Evolutionary conservation across 2,113 vertebrate species (phyloP), one percentile per base, ranked within the genome.

Genomic region (Planiliza haematocheilus): DNA sequence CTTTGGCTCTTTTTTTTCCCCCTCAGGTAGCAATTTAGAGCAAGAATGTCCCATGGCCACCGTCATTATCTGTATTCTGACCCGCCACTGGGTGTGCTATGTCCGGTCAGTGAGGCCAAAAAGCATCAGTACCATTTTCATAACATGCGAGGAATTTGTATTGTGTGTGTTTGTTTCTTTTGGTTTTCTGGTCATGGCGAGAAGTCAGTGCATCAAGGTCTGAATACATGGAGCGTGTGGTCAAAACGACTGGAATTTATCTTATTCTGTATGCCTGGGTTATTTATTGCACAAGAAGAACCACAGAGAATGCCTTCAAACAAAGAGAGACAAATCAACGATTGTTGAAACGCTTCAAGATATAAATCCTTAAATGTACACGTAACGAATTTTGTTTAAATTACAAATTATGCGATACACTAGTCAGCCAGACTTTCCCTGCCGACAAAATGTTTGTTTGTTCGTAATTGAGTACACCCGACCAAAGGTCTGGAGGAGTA

Each of bases 1-100:
- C 78, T 69, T 17, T 48, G 62, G 71, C 30, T 86, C 84, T 55
- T 90, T 50, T 88, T 88, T 77, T 30, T 30, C 24, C 24, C 24
- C 71, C 81, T 88, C 91, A 93, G 89, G 84, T 91, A 85, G 86
- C 84, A 93, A 92, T 91, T 92, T 90, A 86, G 74, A 72, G 76
- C 51, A 91, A 85, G 74, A 92, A 92, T 90, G 80, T 88, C 72
- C 70, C 76, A 39, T 53, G 53, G 72, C 84, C 86, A 87, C 76
- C 63, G 41, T 91, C 79, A 87, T 91, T 87, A 90, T 91, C 74
- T 87, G 82, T 66, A 68, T 51, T 79, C 1, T 84, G 83, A 88
- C 85, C 81, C 67, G n/a, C 59, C 61, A 57, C 73, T 63, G 68
- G 75, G 59, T 62, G 60, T 66, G 74, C 82, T 71, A 39, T 17